Evolutionary conservation across 1,140 invertebrate species (phyloP), one percentile per base, ranked within the genome.

Genomic region (Colletes gigas): DNA sequence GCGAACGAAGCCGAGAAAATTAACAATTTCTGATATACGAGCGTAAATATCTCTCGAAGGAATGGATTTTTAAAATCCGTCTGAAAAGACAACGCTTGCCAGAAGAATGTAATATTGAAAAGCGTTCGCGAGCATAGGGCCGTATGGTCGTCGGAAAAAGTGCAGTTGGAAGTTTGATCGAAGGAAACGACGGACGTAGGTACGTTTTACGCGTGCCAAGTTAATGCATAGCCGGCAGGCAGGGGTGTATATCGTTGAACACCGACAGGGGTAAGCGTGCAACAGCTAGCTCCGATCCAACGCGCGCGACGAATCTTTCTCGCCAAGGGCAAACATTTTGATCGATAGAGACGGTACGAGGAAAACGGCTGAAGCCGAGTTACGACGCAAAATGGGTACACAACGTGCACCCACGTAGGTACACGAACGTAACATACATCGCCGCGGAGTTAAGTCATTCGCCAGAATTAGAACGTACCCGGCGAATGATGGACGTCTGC

Each of bases 391-490:
- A 82, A 86, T 57, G 66, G 44, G 47, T 82, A 75, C 57, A 78
- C 52, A 59, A 78, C 30, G 80, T 73, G 79, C 87, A 80, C 83
- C 73, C 71, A 83, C 81, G 74, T 84, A 59, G 59, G 55, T 71
- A 76, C 76, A 67, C 55, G 15, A 77, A 30, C 39, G 66, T 77
- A 76, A 47, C 60, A 50, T 55, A 68, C 59, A 62, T 80, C 63
- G 78, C 63, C 76, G 86, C 82, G 87, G 84, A 82, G 85, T 88
- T 87, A 89, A 88, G 86, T 89, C 88, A 89, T 77, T 86, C 79
- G 88, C 86, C 79, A 86, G 86, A 91, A 89, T 90, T 91, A 88
- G 87, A 90, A 84, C 80, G 55, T 79, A 69, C 72, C 68, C 6
- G 74, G 78, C 78, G 67, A 63, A 84, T 86, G 88, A 88, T 88